These are phyloP conservation scores for Budorcas taxicolor DNA, from an alignment of 2,113 vertebrate genomes.

Conservation along the genomic window DNA sequence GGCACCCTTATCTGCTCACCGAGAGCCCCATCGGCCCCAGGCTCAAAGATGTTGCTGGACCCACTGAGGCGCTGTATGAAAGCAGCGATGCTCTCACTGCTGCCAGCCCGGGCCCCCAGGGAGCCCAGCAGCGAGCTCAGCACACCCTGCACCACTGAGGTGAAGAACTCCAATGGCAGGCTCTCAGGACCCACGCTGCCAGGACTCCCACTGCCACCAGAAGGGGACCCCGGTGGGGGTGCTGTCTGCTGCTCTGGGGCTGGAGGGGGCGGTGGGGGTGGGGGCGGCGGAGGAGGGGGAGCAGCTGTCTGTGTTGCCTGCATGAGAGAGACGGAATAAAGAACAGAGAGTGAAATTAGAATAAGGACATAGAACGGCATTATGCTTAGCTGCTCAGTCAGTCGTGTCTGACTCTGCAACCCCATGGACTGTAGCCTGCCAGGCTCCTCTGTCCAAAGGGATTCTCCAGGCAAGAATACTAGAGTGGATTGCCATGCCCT, in stretches of 20 bases:
- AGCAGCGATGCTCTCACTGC: slow-evolving; percentile 91
- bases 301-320: slow-evolving; percentile 70
- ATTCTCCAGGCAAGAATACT: background rate
- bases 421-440: background rate
- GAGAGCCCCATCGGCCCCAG: slow-evolving; percentile 85
- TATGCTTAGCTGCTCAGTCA: background rate
- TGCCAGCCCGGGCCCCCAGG: slow-evolving; percentile 86
- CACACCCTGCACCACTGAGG: slow-evolving; percentile 91
- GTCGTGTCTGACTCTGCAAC: background rate
- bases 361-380: background rate
- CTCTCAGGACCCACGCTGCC: slow-evolving; percentile 74
- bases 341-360: background rate
- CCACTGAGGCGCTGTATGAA: slow-evolving; percentile 93
- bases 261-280: slow-evolving; percentile 40
- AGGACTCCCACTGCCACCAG: slow-evolving; percentile 38
- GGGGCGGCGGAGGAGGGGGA: slow-evolving; percentile 23
- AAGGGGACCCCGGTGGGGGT: slow-evolving; percentile 53
- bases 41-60: slow-evolving; percentile 90
- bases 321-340: slow-evolving; percentile 3
- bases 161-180: slow-evolving; percentile 89
- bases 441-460: background rate
- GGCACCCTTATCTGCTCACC: slow-evolving; percentile 65
- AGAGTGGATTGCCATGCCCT: background rate
- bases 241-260: slow-evolving; percentile 58
- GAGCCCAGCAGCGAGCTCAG: slow-evolving; percentile 92